Evolutionary conservation across 2,113 vertebrate species (phyloP).

Genomic region (Riparia riparia): DNA sequence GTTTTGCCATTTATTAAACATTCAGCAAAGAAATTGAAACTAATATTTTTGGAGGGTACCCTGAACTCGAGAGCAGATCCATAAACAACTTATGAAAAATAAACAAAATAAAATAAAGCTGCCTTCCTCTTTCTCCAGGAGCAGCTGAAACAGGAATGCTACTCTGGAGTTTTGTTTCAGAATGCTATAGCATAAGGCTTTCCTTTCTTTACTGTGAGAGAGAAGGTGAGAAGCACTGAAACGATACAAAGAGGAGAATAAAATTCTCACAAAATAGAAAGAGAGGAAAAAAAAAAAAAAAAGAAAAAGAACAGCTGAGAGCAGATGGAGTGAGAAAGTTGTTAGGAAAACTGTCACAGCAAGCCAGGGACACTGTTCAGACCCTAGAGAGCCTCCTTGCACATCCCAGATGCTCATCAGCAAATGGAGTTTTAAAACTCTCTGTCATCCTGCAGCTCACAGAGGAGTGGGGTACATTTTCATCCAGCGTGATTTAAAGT

Average conservation of each 20-base stretch:
- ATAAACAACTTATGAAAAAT: background rate
- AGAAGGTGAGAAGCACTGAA: background rate
- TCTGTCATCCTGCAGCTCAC: background rate
- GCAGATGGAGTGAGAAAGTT: background rate
- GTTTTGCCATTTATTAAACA: background rate
- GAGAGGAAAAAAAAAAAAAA: background rate
- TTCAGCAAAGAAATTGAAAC: background rate
- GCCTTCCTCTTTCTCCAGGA: background rate
- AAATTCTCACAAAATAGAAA: background rate
- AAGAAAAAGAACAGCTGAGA: background rate
- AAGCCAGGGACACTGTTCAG: background rate
- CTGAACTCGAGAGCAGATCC: background rate
- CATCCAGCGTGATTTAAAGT: background rate
- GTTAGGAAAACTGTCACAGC: background rate
- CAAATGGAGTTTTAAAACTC: background rate
- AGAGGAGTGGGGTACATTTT: background rate
- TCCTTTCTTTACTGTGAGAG: background rate
- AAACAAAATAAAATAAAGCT: background rate
- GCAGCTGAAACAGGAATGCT: background rate
- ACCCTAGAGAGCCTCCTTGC: background rate
- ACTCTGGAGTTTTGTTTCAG: background rate
- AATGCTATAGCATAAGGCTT: background rate
- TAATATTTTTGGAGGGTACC: background rate
- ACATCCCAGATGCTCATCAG: background rate
- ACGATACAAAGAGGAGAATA: background rate